Conservation (phyloP, 2,888 invertebrate genomes). For the Chaitophorus viminalis region DNA sequence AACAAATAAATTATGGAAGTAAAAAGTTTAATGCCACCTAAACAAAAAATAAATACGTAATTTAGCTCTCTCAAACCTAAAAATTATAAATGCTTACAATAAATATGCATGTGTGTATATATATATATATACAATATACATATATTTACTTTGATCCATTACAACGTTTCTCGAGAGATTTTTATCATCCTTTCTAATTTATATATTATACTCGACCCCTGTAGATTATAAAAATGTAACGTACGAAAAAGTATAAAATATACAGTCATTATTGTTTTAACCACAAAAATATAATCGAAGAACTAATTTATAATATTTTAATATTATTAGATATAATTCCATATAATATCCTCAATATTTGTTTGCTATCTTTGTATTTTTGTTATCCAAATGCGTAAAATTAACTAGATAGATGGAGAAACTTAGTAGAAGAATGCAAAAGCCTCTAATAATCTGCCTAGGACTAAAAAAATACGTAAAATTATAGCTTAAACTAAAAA, state of each 20-base stretch:
- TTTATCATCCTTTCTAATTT: constrained; percentile 1
- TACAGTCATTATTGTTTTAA: not conserved
- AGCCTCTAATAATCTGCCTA: too few relatives aligned
- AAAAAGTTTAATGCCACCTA: not conserved
- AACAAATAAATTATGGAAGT: not conserved
- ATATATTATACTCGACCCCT: not conserved
- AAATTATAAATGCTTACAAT: constrained; percentile 14
- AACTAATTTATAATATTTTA: too few relatives aligned
- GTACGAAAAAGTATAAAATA: not conserved
- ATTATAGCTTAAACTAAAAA: too few relatives aligned
- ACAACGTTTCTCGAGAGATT: constrained; percentile 21
- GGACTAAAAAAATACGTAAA: too few relatives aligned
- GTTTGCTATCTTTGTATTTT: too few relatives aligned
- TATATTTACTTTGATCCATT: constrained; percentile 2
- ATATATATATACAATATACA: too few relatives aligned
- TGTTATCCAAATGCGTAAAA: too few relatives aligned
- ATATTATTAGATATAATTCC: too few relatives aligned
- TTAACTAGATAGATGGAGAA: too few relatives aligned
- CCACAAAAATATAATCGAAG: not conserved
- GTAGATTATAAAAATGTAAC: not conserved
- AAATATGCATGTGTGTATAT: too few relatives aligned
- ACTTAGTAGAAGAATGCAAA: too few relatives aligned
- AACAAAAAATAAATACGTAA: not conserved
- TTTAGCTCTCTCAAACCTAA: not conserved
- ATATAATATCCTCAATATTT: too few relatives aligned